Base-by-base conservation (phyloP, 2,113 vertebrate species). In the Amphilophus citrinellus region DNA sequence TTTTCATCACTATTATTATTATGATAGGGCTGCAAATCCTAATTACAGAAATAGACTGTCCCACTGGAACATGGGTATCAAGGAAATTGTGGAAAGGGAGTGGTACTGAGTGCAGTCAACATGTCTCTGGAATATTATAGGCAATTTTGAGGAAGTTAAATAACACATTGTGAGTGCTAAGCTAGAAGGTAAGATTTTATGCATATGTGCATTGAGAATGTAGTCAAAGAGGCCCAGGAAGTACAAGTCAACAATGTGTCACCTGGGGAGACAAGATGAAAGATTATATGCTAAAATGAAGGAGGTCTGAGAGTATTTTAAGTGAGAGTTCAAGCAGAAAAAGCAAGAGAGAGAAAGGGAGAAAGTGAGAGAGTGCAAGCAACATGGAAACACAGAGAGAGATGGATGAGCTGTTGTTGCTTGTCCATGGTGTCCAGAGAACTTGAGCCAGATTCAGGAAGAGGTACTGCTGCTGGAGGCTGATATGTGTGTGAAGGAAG, bases 401-500 rank as follows among this genome's bases (percentile, higher is more conserved):
- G 85, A 91, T 79, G 61, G 90, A 92, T 84, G 84, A 90, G 80
- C 80, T 91, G 87, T 90, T 93, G 85, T 92, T 88, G 82, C 87
- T 86, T 83, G 85, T 88, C 84, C 59, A 47, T 35, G 42, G 86
- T 79, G 76, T 91, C 91, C 88, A 91, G 80, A 89, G 87, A 92
- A 92, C 92, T 92, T 85, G 86, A 93, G 86, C 80, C 82, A 71
- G 61, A 76, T 77, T 92, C 93, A 94, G 94, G 94, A 95, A 94
- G 88, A 91, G 92, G 88, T 77, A 85, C 84, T 87, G 92, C 94
- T 95, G 94, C 90, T 90, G 83, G 77, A 89, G 89, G 87, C 94
- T 93, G 94, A 95, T 95, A 95, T 92, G 94, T 95, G 91, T 92
- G 89, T 83, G 90, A 86, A 93, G 94, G 94, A 95, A 95, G 91